Evolutionary conservation across 1,140 invertebrate species (phyloP).

Genomic region (Sminthurinus signatus): DNA sequence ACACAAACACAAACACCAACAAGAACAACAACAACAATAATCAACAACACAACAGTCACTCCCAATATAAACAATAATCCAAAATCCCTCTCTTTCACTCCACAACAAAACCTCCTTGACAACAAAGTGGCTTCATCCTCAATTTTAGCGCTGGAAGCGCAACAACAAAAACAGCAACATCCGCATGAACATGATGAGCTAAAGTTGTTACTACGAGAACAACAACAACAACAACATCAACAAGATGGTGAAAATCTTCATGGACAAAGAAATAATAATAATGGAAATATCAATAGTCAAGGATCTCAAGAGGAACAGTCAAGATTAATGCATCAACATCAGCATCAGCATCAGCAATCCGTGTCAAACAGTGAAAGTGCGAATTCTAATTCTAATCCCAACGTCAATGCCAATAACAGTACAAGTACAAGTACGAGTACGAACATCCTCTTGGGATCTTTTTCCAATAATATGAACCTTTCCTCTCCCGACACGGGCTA

Average conservation of each 20-base stretch:
- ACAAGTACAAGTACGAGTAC: conserved; percentile 11
- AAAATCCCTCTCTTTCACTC: too few species aligned
- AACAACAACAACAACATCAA: not conserved
- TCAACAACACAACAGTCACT: too few species aligned
- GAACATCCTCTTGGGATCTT: conserved; percentile 28
- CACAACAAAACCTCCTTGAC: too few species aligned
- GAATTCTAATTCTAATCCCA: not conserved
- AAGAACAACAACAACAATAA: too few species aligned
- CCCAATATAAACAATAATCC: too few species aligned
- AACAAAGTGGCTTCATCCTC: too few species aligned
- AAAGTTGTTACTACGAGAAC: not conserved
- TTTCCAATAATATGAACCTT: conserved; percentile 31
- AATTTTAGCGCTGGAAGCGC: too few species aligned
- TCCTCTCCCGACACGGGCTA: conserved; percentile 41
- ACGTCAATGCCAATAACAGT: not conserved
- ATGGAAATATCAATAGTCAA: too few species aligned
- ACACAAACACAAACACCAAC: too few species aligned
- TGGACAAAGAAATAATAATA: too few species aligned
- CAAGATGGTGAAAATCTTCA: not conserved
- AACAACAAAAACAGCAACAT: too few species aligned
- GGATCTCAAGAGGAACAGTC: not conserved
- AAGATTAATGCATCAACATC: not conserved
- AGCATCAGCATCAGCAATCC: not conserved
- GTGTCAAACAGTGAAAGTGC: conserved; percentile 3
- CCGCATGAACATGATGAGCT: too few species aligned